Base-by-base conservation (phyloP, 2,888 invertebrate species). In the Mayetiola destructor region DNA sequence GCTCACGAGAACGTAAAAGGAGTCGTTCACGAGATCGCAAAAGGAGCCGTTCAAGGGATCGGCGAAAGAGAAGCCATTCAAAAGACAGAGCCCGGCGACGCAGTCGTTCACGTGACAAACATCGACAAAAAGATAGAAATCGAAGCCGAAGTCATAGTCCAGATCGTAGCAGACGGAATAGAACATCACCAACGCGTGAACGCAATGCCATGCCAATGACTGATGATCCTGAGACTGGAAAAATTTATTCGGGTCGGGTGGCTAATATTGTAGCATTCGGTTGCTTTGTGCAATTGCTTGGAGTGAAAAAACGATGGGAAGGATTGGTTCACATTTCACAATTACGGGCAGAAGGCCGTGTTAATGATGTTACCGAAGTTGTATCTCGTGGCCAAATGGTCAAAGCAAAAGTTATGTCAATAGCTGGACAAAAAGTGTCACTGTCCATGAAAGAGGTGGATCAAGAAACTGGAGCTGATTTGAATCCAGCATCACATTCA, bases 391-490 rank as follows among this genome's bases (percentile, higher is more conserved):
- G 93, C 1, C 87, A 90, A 63, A 87, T 82, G 73, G 92, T 95
- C 0, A 87, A 86, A 74, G 88, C 90, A 0, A 94, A 97, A 77
- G 92, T 96, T 1, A 73, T 95, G 58, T 90, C 90, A 16, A 80
- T 94, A 32, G 86, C 88, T n/a, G 94, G 93, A 0, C 90, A 91
- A 67, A 97, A 95, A 72, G 88, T 91, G 0, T 95, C 96, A 1
- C 76, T 97, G 2, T 92, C 92, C 0, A 93, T 97, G 86, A 96
- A 95, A 74, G 96, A 99, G 73, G 99, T 96, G 0, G 92, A 97
- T 68, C 99, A 99, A 72, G 81, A 83, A 20, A 87, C 86, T 0
- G 99, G 99, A 0, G 85, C 84, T 67, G 99, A 99, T 75, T 74
- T 99, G 56, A 96, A 97, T 74, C 96, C 96, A 0, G 73, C 81